These are phyloP conservation scores for Petromus typicus DNA, from an alignment of 2,113 vertebrate species.

Conservation along the genomic window DNA sequence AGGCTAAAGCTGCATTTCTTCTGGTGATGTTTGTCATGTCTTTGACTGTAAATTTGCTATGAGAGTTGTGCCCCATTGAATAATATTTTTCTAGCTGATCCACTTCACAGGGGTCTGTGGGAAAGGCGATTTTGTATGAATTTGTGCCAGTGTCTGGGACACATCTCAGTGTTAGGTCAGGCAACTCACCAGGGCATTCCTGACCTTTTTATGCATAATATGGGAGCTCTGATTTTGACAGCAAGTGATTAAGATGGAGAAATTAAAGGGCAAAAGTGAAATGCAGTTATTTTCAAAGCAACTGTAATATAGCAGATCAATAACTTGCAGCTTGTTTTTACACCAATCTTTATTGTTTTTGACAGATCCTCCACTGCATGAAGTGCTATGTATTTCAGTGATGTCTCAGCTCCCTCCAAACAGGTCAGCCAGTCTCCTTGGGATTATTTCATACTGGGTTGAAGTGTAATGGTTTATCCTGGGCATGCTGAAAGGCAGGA, in stretches of 20 bases:
- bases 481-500: slow-evolving; percentile 53
- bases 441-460: slow-evolving; percentile 65
- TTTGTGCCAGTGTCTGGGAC: neutral
- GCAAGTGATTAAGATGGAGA: slow-evolving; percentile 71
- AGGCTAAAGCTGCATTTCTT: neutral
- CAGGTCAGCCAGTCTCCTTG: slow-evolving; percentile 63
- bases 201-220: slow-evolving; percentile 54
- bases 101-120: neutral
- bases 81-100: slow-evolving; percentile 19
- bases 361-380: slow-evolving; percentile 58
- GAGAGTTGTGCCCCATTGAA: neutral
- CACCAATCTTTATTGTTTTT: slow-evolving; percentile 59
- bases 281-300: slow-evolving; percentile 71
- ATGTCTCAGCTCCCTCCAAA: slow-evolving; percentile 34
- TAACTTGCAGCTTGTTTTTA: slow-evolving; percentile 60
- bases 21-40: neutral
- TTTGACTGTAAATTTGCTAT: neutral
- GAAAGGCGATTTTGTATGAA: neutral
- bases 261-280: slow-evolving; percentile 77
- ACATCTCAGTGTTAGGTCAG: neutral
- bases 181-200: slow-evolving; percentile 11
- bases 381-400: slow-evolving; percentile 40
- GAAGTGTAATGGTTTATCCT: slow-evolving; percentile 61
- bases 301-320: slow-evolving; percentile 61
- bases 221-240: slow-evolving; percentile 35